Evolutionary conservation across 1,140 invertebrate species (phyloP), one percentile per base, ranked within the genome.

Genomic region (Gryllus bimaculatus): DNA sequence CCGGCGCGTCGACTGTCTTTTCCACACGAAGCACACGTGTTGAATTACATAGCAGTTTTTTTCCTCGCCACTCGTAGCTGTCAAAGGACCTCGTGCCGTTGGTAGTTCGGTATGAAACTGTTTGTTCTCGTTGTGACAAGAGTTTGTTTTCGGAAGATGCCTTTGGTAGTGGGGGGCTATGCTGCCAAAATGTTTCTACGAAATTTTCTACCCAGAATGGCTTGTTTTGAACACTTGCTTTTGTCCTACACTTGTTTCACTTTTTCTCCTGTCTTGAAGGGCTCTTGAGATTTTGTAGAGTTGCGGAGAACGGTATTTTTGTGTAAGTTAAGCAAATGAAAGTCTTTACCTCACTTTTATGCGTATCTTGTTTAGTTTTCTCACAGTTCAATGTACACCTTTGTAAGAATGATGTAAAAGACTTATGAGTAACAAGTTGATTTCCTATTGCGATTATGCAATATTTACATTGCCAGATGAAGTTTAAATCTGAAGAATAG

Each of bases 11-110:
- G 18, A 66, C 10, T 7, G 54, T 18, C 54, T 66, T 66, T 18
- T 66, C 10, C 3, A 66, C 54, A 3, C 54, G 10, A 7, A 66
- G 54, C 54, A 66, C 54, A 66, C 54, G 54, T 66, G 54, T 66
- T 13, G 54, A 66, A 66, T 66, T 66, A 66, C 54, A 66, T 66
- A 66, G 54, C 54, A 66, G 54, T 66, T 66, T 66, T 66, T 54
- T 66, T 66, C 54, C 7, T 7, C 54, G 18, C 54, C 54, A 66
- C 54, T 66, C 54, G 10, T 66, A 66, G 54, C 54, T 66, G 54
- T 66, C 54, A 66, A 66, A 66, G 18, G 54, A 66, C 54, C 54
- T 66, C 54, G 54, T 66, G 18, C 54, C 54, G 54, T 66, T 66
- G 10, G 54, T 66, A 66, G 2, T 66, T 66, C 54, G 54, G 54